Percentiles rank a stretch among this genome's conserved stretches.
phyloP scores from a whole-genome alignment of 2,113 vertebrate species.

The Dasyornis broadbenti region DNA sequence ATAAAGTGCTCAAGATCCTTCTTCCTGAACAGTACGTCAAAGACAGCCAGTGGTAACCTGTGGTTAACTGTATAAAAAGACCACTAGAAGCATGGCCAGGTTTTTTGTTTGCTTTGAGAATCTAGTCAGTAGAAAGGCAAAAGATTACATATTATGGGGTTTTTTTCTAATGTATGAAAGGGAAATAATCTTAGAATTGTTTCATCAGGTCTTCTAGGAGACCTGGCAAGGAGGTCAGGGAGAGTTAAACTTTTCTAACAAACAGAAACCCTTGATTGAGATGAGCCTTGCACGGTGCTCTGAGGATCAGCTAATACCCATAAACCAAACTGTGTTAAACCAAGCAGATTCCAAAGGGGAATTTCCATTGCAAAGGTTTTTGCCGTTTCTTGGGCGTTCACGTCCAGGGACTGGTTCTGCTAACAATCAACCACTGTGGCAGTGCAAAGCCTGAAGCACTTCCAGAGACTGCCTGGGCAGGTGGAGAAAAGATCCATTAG shows the following conservation, averaged over 20 bases:
- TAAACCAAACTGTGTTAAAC: not conserved
- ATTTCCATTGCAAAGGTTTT: not conserved
- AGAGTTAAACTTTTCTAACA: not conserved
- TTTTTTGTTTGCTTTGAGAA: not conserved
- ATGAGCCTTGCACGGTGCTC: not conserved
- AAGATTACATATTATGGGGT: not conserved
- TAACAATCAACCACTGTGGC: slow-evolving; percentile 18
- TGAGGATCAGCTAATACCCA: not conserved
- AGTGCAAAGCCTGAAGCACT: not conserved
- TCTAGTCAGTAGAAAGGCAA: not conserved
- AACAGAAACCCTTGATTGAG: not conserved
- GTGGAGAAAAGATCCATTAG: not conserved
- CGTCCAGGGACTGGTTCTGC: not conserved
- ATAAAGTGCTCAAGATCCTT: not conserved
- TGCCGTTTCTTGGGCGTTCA: not conserved
- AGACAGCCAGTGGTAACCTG: not conserved
- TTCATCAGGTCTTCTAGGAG: not conserved
- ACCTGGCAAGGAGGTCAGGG: not conserved
- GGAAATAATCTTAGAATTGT: not conserved
- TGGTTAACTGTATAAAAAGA: not conserved
- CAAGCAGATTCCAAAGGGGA: not conserved
- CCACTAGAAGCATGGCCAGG: not conserved
- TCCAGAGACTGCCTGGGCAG: not conserved
- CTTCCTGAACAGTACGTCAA: not conserved
- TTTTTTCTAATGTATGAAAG: not conserved